These are phyloP conservation scores for Chondrosia reniformis DNA, from an alignment of 37 sponge, comb jelly and placozoan species.

Conservation along the genomic window DNA sequence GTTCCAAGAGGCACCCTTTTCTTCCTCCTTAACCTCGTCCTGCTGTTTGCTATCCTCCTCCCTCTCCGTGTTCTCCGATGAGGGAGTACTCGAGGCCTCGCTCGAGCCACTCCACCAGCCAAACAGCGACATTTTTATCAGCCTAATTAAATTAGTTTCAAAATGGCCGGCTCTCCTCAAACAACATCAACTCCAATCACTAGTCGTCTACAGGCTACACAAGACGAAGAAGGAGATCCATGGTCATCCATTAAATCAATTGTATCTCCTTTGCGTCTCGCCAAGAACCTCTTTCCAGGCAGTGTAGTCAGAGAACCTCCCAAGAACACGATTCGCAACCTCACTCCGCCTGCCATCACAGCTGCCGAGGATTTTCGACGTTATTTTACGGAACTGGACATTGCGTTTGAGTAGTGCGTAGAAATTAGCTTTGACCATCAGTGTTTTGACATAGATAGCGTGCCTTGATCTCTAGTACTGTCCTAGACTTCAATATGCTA, in stretches of 20 bases:
- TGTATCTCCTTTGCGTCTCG: conserved; percentile 9
- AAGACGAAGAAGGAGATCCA: too few relatives aligned
- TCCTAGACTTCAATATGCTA: too few relatives aligned
- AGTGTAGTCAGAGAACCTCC: conserved; percentile 4
- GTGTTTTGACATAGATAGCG: not conserved
- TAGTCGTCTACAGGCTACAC: too few relatives aligned
- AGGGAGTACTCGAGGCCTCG: not conserved
- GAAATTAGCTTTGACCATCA: not conserved
- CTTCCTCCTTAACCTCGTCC: not conserved
- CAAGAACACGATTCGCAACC: not conserved
- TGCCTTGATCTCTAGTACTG: too few relatives aligned
- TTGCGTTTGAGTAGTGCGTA: conserved; percentile 16
- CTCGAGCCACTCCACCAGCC: conserved; percentile 16
- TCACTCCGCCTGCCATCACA: not conserved
- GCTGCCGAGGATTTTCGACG: conserved; percentile 5
- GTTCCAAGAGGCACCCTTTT: conserved; percentile 12
- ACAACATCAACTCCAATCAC: too few relatives aligned
- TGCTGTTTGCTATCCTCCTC: conserved; percentile 22
- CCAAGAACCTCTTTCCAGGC: conserved; percentile 7
- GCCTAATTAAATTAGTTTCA: too few relatives aligned
- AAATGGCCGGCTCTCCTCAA: too few relatives aligned
- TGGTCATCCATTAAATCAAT: too few relatives aligned
- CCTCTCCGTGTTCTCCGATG: conserved; percentile 15
- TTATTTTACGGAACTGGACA: conserved; percentile 11
- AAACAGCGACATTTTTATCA: conserved; percentile 12